Evolutionary conservation across 2,113 vertebrate species (phyloP), one percentile per base, ranked within the genome.

Genomic region (Heliornis fulica): DNA sequence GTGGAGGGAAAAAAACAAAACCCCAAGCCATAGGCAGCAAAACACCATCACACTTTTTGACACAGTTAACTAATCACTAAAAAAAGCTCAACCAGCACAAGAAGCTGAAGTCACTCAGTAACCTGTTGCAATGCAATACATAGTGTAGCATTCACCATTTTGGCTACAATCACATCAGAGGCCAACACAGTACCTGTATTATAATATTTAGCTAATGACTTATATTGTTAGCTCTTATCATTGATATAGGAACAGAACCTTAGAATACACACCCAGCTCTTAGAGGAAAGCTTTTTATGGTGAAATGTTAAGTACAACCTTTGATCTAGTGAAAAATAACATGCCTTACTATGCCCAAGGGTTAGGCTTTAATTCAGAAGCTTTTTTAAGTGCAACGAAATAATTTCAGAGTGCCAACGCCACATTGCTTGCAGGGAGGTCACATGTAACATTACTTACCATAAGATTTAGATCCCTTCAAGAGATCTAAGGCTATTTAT

Each of bases 401-500:
- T 65, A 22, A 71, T 86, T 89, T 87, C 76, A 81, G 66, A 88
- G 69, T n/a, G 46, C 46, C 68, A 90, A 70, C 80, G 77, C 9
- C 34, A 86, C 4, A 69, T 15, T 77, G 83, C 92, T 96, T 86
- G 64, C 64, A 94, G 86, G 71, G 79, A 89, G 94, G 86, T 96
- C 92, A 93, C 94, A 92, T 94, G 89, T 43, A 89, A 38, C 26
- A 5, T 51, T 71, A 81, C 79, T 93, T 95, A 89, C 59, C 76
- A 43, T 75, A 82, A 92, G 56, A 89, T 71, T 89, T 56, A 83
- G 71, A 94, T 92, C 71, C 71, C 23, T 50, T 60, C 1, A 81
- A 89, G 69, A 91, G 88, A 92, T 89, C 83, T 96, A 80, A 95
- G 91, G 93, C 78, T n/a, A 4, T 83, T 89, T 92, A 81, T 89